Percentiles rank a stretch among this genome's conserved stretches.
These are phyloP conservation scores for Isichthys henryi DNA, from an alignment of 2,113 vertebrate genomes.

Conservation along the genomic window DNA sequence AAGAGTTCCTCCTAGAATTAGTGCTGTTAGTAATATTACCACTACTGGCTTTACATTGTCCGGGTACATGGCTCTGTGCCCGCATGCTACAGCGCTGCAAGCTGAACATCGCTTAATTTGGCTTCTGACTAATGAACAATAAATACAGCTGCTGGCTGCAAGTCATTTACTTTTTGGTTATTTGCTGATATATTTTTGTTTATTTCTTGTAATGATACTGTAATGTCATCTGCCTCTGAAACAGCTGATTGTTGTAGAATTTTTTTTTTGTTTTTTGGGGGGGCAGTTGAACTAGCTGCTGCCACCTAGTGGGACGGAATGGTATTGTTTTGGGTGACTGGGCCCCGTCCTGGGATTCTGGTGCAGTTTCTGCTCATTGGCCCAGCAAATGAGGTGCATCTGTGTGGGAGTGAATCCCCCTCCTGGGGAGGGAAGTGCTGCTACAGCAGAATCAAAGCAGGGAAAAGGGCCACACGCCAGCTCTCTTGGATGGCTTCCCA, in stretches of 20 bases:
- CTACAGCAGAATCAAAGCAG: slow-evolving; percentile 11
- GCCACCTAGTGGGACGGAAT: not conserved
- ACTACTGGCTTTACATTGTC: not conserved
- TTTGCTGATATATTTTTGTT: not conserved
- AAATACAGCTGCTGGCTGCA: not conserved
- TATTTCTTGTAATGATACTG: not conserved
- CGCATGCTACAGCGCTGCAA: not conserved
- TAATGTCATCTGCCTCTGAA: not conserved
- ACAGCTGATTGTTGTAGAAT: not conserved
- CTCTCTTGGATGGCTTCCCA: not conserved
- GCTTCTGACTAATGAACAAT: not conserved
- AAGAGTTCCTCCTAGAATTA: not conserved
- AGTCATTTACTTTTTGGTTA: not conserved
- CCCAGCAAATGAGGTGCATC: slow-evolving; percentile 14
- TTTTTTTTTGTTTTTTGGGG: not conserved
- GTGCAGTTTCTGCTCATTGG: slow-evolving; percentile 11
- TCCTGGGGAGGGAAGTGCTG: slow-evolving; percentile 5
- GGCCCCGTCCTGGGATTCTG: not conserved
- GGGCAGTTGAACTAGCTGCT: not conserved
- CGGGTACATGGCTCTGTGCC: not conserved
- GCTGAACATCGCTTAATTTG: not conserved
- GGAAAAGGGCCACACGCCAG: not conserved
- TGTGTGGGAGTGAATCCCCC: slow-evolving; percentile 12
- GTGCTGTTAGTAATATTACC: not conserved
- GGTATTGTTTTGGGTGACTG: slow-evolving; percentile 2